These are phyloP conservation scores for Drosophila takahashii DNA, from an alignment of 1,140 invertebrate genomes.

Conservation along the genomic window DNA sequence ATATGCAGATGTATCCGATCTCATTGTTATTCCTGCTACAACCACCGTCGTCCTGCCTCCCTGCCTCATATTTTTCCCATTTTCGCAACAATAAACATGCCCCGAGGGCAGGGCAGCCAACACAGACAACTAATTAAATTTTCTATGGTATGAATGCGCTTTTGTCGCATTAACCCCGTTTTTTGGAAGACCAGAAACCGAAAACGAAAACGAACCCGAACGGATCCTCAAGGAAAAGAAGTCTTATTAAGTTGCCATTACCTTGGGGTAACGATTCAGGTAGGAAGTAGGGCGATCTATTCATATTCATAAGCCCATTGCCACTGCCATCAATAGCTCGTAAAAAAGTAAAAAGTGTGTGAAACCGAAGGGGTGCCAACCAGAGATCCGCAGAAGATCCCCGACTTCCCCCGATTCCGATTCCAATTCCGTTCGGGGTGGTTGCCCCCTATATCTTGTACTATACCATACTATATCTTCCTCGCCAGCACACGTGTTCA, in stretches of 20 bases:
- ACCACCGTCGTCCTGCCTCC: constrained; percentile 7
- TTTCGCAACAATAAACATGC: constrained; percentile 52
- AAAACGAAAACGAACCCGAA: not conserved
- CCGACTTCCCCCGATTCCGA: constrained; percentile 28
- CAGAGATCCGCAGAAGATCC: constrained; percentile 12
- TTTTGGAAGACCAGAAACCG: not conserved
- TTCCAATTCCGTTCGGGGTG: constrained; percentile 63
- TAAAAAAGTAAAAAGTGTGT: constrained; percentile 77
- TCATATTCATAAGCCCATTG: constrained; percentile 78
- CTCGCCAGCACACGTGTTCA: constrained; percentile 61
- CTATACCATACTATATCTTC: constrained; percentile 13
- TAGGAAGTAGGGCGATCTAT: constrained; percentile 51
- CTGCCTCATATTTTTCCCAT: constrained; percentile 1
- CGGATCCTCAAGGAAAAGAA: constrained; percentile 10
- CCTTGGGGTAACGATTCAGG: constrained; percentile 27
- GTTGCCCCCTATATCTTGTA: constrained; percentile 32
- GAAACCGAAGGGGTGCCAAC: constrained; percentile 63
- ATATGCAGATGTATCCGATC: constrained; percentile 37
- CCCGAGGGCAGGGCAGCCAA: constrained; percentile 20
- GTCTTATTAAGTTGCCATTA: constrained; percentile 73
- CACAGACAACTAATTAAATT: constrained; percentile 76
- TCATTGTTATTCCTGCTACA: not conserved
- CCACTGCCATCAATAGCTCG: constrained; percentile 76
- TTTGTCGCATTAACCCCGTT: constrained; percentile 51
- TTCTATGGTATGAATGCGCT: constrained; percentile 71